Percentiles rank a stretch among this genome's conserved stretches.
Evolutionary conservation across 2,888 invertebrate genomes (phyloP).

Genomic region (Drosophila siamana): DNA sequence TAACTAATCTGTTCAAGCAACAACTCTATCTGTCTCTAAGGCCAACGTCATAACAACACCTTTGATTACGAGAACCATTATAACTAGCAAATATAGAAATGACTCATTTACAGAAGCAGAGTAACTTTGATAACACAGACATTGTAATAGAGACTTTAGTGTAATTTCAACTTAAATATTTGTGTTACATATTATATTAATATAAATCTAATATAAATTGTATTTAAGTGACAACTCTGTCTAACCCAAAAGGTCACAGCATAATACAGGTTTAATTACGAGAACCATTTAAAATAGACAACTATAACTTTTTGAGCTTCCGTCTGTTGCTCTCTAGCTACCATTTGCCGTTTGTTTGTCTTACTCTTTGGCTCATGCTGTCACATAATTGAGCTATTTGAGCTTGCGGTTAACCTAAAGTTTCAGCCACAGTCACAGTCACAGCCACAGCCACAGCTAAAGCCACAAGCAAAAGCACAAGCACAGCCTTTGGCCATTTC

Average conservation of each 20-base stretch:
- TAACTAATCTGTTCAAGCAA: too few relatives aligned
- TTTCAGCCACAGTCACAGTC: slow-evolving; percentile 8
- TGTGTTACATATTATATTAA: too few relatives aligned
- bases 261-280: neutral
- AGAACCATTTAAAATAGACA: slow-evolving; percentile 1
- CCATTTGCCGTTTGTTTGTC: neutral
- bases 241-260: neutral
- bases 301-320: slow-evolving; percentile 7
- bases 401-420: slow-evolving; percentile 9
- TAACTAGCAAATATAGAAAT: too few relatives aligned
- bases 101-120: too few relatives aligned
- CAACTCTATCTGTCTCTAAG: too few relatives aligned
- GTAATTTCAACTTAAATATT: too few relatives aligned
- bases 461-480: slow-evolving; percentile 5
- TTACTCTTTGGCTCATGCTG: slow-evolving; percentile 12
- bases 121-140: too few relatives aligned
- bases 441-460: slow-evolving; percentile 15
- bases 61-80: too few relatives aligned
- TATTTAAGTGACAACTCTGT: neutral
- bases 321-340: slow-evolving; percentile 1
- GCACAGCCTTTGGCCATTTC: slow-evolving; percentile 18
- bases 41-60: too few relatives aligned
- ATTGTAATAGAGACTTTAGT: too few relatives aligned
- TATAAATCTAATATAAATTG: too few relatives aligned
- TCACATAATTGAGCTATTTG: slow-evolving; percentile 42